Conservation (phyloP, 2,113 vertebrate genomes). For the Bothrops jararaca region DNA sequence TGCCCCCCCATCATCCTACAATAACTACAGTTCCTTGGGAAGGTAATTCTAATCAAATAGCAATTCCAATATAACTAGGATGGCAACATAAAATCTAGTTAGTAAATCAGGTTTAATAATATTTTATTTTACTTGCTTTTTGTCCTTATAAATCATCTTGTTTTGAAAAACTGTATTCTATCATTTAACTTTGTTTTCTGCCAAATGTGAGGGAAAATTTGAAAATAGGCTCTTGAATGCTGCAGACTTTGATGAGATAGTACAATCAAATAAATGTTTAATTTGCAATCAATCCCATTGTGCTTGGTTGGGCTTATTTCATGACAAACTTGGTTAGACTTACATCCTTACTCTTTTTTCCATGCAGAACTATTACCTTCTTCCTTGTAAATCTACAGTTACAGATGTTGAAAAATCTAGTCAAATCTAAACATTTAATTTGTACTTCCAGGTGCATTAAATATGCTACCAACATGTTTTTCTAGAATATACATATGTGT, state of each 20-base stretch:
- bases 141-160: not conserved
- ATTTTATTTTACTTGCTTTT: not conserved
- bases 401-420: not conserved
- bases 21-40: not conserved
- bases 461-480: not conserved
- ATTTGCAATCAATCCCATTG: not conserved
- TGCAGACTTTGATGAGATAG: not conserved
- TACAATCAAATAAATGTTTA: not conserved
- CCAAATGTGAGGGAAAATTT: not conserved
- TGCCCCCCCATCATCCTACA: not conserved
- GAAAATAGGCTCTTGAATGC: not conserved
- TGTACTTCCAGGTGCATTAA: not conserved
- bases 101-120: not conserved
- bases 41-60: not conserved
- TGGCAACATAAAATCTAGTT: not conserved
- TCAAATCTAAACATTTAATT: not conserved
- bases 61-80: not conserved
- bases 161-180: not conserved
- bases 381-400: not conserved
- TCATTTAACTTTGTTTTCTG: not conserved
- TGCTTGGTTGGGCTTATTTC: not conserved
- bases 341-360: not conserved
- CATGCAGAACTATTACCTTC: not conserved
- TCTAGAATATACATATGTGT: not conserved
- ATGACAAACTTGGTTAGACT: not conserved